Evolutionary conservation across 2,888 invertebrate species (phyloP), one percentile per base, ranked within the genome.

Genomic region (Griposia aprilina): DNA sequence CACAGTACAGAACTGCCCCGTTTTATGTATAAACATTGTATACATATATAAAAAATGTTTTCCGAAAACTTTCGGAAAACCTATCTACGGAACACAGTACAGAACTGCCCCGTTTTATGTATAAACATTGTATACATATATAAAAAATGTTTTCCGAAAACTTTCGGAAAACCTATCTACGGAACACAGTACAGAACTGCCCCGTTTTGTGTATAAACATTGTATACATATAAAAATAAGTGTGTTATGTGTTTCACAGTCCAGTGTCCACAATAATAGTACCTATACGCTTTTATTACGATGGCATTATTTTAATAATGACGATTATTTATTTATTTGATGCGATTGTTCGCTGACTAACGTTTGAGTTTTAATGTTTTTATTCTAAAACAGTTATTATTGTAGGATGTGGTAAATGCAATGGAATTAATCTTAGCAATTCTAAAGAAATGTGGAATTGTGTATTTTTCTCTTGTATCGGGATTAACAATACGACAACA

Each of bases 301-400:
- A 83, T 26, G 76, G 52, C 72, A 84, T 88, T 86, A 88, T 80
- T 86, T 76, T 84, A 83, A 88, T 88, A 78, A 84, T 87, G 71
- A 78, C 74, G 74, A 83, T 87, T 86, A 86, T 74, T 79, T 76
- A 76, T 84, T 75, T 78, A 78, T 84, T 81, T 74, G 55, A 73
- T 52, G 82, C 20, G 36, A 82, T 83, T 72, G 62, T 76, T 69
- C 68, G 48, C 23, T 26, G 55, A 5, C 26, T 55, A 17, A 50
- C 41, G 67, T 36, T 36, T 62, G 45, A 63, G 13, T 59, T 57
- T 11, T 63, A 52, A 65, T 65, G 57, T 78, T 66, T 80, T 83
- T 41, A 63, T 69, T 82, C 15, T 65, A 48, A 81, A 45, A 48
- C 30, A 82, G 50, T 48, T 17, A 78, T 70, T 63, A 48, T 36